A percentile compares a stretch with the other conserved stretches of the same genome.
Conservation (phyloP, 2,113 vertebrate genomes). For the Misgurnus mizolepis region DNA sequence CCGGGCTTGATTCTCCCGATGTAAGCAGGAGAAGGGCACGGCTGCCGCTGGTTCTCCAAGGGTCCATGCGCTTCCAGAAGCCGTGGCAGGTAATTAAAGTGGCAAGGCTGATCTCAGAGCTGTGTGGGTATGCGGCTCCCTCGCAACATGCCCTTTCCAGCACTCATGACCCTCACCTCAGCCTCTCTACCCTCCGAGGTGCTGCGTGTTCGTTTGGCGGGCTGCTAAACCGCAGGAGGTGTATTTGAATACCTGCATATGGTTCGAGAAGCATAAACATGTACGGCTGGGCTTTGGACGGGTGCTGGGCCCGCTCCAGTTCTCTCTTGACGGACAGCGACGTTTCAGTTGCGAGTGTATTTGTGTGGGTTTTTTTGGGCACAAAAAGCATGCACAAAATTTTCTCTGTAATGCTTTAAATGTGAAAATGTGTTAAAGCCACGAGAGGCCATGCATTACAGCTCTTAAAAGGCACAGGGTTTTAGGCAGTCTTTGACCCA, state of each 20-base stretch:
- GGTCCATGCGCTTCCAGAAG: conserved; percentile 19
- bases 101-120: conserved; percentile 18
- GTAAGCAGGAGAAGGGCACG: conserved; percentile 58
- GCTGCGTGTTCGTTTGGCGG: conserved; percentile 40
- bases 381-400: no score
- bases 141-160: conserved; percentile 34
- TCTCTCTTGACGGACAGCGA: neutral
- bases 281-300: conserved; percentile 13
- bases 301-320: neutral
- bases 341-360: neutral
- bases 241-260: conserved; percentile 3
- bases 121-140: conserved; percentile 9
- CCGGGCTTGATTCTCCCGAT: conserved; percentile 62
- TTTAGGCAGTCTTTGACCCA: no score
- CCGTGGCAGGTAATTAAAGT: conserved; percentile 42
- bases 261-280: neutral
- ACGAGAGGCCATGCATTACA: no score
- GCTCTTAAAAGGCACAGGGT: no score
- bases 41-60: conserved; percentile 38
- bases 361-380: no score
- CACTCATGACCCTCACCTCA: conserved; percentile 31
- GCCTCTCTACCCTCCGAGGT: conserved; percentile 2
- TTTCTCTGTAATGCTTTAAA: no score
- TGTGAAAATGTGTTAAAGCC: no score
- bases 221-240: conserved; percentile 23